Percentiles rank a stretch among this genome's conserved stretches.
phyloP scores from a whole-genome alignment of 1,140 invertebrate species.

The Phenacoccus solenopsis region DNA sequence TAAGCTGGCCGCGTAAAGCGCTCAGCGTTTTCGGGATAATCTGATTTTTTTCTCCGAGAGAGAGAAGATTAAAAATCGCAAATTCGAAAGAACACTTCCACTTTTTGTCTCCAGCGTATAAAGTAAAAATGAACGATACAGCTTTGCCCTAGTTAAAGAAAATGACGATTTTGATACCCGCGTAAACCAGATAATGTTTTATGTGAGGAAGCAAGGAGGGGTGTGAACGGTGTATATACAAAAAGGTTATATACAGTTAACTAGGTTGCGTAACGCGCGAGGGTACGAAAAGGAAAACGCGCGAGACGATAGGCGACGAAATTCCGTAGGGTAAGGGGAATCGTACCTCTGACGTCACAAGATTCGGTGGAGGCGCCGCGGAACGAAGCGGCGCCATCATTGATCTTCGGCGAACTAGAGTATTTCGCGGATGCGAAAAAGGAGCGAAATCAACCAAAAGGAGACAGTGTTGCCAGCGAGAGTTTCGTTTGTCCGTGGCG shows the following conservation, averaged over 20 bases:
- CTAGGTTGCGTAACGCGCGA: conserved; percentile 10
- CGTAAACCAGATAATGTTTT: conserved; percentile 16
- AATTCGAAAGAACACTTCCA: conserved; percentile 1
- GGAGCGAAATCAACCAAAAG: conserved; percentile 22
- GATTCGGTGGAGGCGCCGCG: conserved; percentile 6
- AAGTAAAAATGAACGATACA: conserved; percentile 8
- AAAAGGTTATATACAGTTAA: conserved; percentile 17
- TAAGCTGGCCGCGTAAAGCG: neutral
- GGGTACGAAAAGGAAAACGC: conserved; percentile 6
- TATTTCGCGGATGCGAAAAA: conserved; percentile 16
- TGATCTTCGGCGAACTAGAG: conserved; percentile 11
- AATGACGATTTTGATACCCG: conserved; percentile 8
- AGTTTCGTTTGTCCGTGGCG: no score
- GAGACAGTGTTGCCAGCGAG: neutral
- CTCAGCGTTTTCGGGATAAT: neutral
- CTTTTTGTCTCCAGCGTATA: neutral
- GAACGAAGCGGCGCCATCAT: conserved; percentile 15
- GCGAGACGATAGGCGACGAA: conserved; percentile 9
- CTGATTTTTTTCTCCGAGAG: neutral
- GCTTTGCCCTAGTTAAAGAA: conserved; percentile 14
- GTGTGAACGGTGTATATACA: conserved; percentile 5
- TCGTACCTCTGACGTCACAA: conserved; percentile 8
- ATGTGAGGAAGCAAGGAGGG: neutral
- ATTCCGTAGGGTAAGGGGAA: neutral
- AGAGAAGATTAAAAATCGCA: neutral